phyloP scores from a whole-genome alignment of 2,888 invertebrate genomes.

The Synergus japonicus region DNA sequence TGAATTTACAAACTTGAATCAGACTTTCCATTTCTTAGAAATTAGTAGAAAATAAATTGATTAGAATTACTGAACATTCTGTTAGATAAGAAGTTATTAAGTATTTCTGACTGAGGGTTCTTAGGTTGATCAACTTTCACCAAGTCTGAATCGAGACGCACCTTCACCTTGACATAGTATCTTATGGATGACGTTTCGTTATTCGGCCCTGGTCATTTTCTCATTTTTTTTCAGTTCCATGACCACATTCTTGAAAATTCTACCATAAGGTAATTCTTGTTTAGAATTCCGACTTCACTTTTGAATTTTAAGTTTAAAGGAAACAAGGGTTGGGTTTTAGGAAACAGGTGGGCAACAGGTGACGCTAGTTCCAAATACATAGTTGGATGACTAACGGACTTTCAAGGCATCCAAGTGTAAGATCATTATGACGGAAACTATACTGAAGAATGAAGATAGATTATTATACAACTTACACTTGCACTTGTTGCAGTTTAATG shows the following conservation, averaged over 20 bases:
- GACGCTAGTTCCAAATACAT: conserved; percentile 44
- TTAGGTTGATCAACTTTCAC: conserved; percentile 60
- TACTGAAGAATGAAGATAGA: neutral
- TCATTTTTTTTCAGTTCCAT: neutral
- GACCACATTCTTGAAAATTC: neutral
- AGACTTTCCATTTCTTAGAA: neutral
- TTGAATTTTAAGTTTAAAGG: conserved; percentile 12
- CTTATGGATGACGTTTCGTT: conserved; percentile 2
- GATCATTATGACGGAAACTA: conserved; percentile 28
- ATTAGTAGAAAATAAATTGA: neutral
- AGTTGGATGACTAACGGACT: conserved; percentile 46
- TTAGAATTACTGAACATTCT: neutral
- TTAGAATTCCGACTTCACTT: neutral
- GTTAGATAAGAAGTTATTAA: neutral
- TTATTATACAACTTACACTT: conserved; percentile 22
- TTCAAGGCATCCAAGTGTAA: conserved; percentile 41
- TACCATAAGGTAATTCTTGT: neutral
- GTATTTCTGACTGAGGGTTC: neutral
- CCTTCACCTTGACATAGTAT: conserved; percentile 72
- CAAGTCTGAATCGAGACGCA: conserved; percentile 59
- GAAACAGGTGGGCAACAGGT: conserved; percentile 53
- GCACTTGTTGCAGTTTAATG: conserved; percentile 1
- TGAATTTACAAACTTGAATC: neutral
- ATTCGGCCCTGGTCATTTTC: neutral
- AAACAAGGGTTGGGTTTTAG: conserved; percentile 1